A percentile compares a stretch with the other conserved stretches of the same genome.
These are phyloP conservation scores for Amyelois transitella DNA, from an alignment of 1,140 invertebrate genomes.

Conservation along the genomic window DNA sequence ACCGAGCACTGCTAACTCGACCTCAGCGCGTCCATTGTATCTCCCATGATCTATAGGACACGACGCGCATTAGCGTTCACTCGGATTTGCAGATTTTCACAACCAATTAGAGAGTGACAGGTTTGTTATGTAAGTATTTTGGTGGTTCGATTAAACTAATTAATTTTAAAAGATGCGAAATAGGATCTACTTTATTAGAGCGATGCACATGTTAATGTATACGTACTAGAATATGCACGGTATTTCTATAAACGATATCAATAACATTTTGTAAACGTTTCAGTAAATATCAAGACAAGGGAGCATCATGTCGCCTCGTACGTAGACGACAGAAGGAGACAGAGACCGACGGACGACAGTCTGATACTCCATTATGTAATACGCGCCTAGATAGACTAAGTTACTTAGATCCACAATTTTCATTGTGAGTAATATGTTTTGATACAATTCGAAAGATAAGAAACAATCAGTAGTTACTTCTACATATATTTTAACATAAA, in stretches of 20 bases:
- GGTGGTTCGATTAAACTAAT: no score
- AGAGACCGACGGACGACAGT: conserved; percentile 16
- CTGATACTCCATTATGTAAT: conserved; percentile 50
- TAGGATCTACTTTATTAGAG: no score
- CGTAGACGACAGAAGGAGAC: conserved; percentile 6
- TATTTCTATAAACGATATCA: no score
- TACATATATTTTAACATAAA: no score
- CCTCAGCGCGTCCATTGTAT: conserved; percentile 21
- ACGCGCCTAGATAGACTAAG: conserved; percentile 11
- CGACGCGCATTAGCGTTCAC: conserved; percentile 2
- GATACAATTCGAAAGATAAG: background rate
- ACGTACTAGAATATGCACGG: no score
- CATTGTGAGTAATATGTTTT: no score
- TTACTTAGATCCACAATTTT: no score
- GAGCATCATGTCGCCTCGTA: conserved; percentile 12
- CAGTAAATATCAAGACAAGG: background rate
- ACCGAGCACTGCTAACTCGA: conserved; percentile 30
- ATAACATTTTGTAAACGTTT: no score
- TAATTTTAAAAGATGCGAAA: no score
- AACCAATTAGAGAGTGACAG: background rate
- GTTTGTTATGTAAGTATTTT: background rate
- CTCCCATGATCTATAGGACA: conserved; percentile 9
- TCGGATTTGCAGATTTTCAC: background rate
- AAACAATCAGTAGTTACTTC: background rate
- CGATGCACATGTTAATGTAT: no score